A percentile compares a stretch with the other conserved stretches of the same genome.
These are phyloP conservation scores for Coelinius sp. DNA, from an alignment of 2,888 invertebrate genomes.

Conservation along the genomic window DNA sequence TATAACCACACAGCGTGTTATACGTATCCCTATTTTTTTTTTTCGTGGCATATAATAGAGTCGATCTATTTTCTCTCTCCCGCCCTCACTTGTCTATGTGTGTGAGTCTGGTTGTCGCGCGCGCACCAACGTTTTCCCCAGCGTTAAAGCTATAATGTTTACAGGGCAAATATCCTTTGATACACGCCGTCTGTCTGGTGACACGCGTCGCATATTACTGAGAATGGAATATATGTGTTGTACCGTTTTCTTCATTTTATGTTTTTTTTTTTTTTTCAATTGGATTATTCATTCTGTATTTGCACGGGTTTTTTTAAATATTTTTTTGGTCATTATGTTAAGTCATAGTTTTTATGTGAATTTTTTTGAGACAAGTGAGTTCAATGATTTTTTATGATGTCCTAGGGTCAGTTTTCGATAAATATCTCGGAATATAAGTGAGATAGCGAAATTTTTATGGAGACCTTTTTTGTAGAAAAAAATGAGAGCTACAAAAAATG, in stretches of 20 bases:
- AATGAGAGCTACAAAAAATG: too few species aligned
- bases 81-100: conserved; percentile 24
- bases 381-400: too few species aligned
- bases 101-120: conserved; percentile 32
- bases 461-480: too few species aligned
- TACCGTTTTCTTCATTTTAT: conserved; percentile 37
- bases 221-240: conserved; percentile 39
- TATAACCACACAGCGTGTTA: conserved; percentile 16
- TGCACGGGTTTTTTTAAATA: conserved; percentile 36
- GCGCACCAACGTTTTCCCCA: conserved; percentile 26
- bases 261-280: conserved; percentile 32
- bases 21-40: not conserved
- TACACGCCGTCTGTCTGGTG: conserved; percentile 60
- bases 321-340: conserved; percentile 17
- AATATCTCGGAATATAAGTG: too few species aligned
- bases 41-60: not conserved
- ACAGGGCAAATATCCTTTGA: conserved; percentile 67
- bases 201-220: conserved; percentile 58
- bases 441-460: too few species aligned
- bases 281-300: conserved; percentile 27
- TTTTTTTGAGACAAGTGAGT: conserved; percentile 36
- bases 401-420: too few species aligned
- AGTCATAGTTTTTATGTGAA: conserved; percentile 28
- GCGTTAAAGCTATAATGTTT: conserved; percentile 60
- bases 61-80: conserved; percentile 5